Conservation (phyloP, 1,140 invertebrate species). For the Drosophila quadrilineata region DNA sequence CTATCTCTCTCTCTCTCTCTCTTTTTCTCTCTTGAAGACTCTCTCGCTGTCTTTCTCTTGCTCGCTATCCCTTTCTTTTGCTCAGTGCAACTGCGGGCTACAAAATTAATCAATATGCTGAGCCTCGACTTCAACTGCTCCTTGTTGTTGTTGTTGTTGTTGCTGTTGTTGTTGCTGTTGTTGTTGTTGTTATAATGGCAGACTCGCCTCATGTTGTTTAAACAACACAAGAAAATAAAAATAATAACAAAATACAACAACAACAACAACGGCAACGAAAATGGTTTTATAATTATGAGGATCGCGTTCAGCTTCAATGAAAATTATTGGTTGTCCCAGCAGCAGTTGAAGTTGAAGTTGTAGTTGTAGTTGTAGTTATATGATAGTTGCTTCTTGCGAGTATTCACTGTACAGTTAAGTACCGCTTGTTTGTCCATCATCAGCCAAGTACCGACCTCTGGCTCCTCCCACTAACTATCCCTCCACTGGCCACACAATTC, state of each 20-base stretch:
- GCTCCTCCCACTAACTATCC: no score
- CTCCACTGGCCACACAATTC: no score
- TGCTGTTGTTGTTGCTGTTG: slow-evolving; percentile 43
- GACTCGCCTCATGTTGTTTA: no score
- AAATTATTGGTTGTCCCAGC: slow-evolving; percentile 59
- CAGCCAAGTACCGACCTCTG: no score
- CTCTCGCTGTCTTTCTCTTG: no score
- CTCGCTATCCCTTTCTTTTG: no score
- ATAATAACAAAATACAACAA: no score
- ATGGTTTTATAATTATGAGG: slow-evolving; percentile 72
- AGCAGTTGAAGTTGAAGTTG: slow-evolving; percentile 16
- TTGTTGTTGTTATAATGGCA: no score
- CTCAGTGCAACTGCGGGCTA: slow-evolving; percentile 29
- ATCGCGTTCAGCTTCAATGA: slow-evolving; percentile 60
- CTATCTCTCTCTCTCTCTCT: not conserved
- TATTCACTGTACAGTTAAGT: slow-evolving; percentile 51
- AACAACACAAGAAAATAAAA: slow-evolving; percentile 35
- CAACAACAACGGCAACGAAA: no score
- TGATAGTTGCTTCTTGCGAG: no score
- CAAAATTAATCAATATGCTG: slow-evolving; percentile 68
- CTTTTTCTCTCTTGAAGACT: no score
- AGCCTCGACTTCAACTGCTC: no score
- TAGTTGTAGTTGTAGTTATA: slow-evolving; percentile 27
- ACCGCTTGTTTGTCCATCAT: slow-evolving; percentile 41
- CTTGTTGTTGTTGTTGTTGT: not conserved